Evolutionary conservation across 2,888 invertebrate genomes (phyloP).

Genomic region (Hipparchia sbordonii): DNA sequence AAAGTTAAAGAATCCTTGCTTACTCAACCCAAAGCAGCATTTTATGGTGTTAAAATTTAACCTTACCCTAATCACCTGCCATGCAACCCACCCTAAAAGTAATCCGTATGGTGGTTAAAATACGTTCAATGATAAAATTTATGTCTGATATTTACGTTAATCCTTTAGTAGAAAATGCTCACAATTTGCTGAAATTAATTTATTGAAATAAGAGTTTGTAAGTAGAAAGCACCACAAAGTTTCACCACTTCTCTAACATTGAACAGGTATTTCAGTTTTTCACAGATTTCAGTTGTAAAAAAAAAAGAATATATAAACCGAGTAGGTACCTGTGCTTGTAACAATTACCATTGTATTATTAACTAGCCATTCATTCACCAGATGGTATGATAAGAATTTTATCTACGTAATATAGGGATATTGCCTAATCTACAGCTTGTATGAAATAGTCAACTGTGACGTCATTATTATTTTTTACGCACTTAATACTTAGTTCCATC

Average conservation of each 20-base stretch:
- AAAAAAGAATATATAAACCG: background rate
- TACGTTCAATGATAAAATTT: too few relatives aligned
- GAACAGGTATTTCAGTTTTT: background rate
- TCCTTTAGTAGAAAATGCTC: background rate
- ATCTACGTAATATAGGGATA: constrained; percentile 20
- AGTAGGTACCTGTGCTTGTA: background rate
- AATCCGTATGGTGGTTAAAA: too few relatives aligned
- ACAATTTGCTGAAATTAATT: background rate
- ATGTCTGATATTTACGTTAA: too few relatives aligned
- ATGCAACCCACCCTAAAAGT: too few relatives aligned
- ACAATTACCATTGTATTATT: constrained; percentile 37
- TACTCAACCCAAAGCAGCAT: too few relatives aligned
- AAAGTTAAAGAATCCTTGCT: too few relatives aligned
- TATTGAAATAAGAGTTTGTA: background rate
- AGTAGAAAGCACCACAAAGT: background rate
- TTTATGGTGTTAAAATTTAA: too few relatives aligned
- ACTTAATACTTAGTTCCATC: too few relatives aligned
- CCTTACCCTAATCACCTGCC: too few relatives aligned
- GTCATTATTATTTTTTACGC: too few relatives aligned
- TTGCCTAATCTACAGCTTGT: too few relatives aligned
- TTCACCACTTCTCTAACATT: background rate
- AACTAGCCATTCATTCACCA: constrained; percentile 37
- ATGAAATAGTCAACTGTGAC: too few relatives aligned
- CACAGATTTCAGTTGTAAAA: background rate
- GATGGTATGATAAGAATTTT: constrained; percentile 24